phyloP scores from a whole-genome alignment of 2,888 invertebrate genomes.

The Apamea anceps region DNA sequence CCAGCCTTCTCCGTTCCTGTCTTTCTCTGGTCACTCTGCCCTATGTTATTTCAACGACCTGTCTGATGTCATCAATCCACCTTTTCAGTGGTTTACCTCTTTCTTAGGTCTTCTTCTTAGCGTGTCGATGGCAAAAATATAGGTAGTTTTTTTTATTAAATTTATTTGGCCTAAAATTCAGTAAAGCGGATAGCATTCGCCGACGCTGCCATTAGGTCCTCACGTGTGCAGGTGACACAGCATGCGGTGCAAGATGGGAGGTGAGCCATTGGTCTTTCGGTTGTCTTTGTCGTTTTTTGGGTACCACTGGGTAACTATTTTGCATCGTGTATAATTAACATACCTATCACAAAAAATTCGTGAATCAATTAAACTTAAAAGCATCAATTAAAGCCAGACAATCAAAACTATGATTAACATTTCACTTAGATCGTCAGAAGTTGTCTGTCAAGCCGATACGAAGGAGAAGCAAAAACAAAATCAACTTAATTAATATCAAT shows the following conservation, averaged over 20 bases:
- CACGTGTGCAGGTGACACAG: too few species aligned
- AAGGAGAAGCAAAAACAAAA: slow-evolving; percentile 66
- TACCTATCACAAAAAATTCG: not conserved
- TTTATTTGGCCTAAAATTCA: too few species aligned
- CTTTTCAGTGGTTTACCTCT: not conserved
- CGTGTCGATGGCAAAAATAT: too few species aligned
- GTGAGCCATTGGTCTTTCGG: too few species aligned
- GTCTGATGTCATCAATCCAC: not conserved
- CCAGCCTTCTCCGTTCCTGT: not conserved
- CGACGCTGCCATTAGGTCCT: too few species aligned
- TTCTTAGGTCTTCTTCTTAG: too few species aligned
- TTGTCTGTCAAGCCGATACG: slow-evolving; percentile 36
- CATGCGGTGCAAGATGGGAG: too few species aligned
- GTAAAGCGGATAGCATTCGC: too few species aligned
- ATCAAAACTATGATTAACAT: slow-evolving; percentile 76
- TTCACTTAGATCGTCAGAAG: slow-evolving; percentile 72
- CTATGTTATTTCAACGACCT: not conserved
- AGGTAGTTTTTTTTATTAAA: too few species aligned
- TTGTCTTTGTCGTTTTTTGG: not conserved
- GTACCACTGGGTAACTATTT: not conserved
- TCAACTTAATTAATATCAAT: slow-evolving; percentile 74
- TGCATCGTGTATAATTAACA: not conserved
- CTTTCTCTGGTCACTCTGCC: too few species aligned
- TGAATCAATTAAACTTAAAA: slow-evolving; percentile 42
- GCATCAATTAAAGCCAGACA: slow-evolving; percentile 69